Percentiles rank a stretch among this genome's conserved stretches.
Evolutionary conservation across 2,797 vertebrate species (phyloP).

Genomic region (Xenentodon cancila): DNA sequence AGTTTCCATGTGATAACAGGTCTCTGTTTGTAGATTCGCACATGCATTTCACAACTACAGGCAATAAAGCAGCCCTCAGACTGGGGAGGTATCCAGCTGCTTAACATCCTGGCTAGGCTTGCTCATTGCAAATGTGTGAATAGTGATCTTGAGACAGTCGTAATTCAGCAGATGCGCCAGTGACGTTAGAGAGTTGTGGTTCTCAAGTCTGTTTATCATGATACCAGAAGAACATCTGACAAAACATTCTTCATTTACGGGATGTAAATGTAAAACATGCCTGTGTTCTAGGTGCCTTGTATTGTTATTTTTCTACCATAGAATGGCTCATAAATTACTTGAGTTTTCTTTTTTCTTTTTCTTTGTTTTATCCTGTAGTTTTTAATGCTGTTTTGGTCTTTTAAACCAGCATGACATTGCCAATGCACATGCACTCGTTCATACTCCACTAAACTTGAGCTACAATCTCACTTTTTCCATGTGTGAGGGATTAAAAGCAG

Average conservation of each 20-base stretch:
- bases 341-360: too few species aligned
- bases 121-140: not conserved
- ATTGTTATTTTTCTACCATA: slow-evolving; percentile 4
- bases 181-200: too few species aligned
- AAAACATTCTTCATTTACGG: too few species aligned
- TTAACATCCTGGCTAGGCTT: not conserved
- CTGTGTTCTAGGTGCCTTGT: not conserved
- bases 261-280: slow-evolving; percentile 1
- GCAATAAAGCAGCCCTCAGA: slow-evolving; percentile 5
- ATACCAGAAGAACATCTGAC: too few species aligned
- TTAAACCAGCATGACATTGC: slow-evolving; percentile 56
- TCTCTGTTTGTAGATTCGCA: slow-evolving; percentile 28
- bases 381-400: slow-evolving; percentile 48
- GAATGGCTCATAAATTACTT: too few species aligned
- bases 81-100: not conserved
- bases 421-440: slow-evolving; percentile 52
- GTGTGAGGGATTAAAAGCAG: slow-evolving; percentile 63
- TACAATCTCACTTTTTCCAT: slow-evolving; percentile 55
- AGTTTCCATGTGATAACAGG: slow-evolving; percentile 45
- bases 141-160: slow-evolving; percentile 17
- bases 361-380: slow-evolving; percentile 30
- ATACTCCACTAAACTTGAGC: slow-evolving; percentile 58
- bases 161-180: slow-evolving; percentile 22
- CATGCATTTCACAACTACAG: slow-evolving; percentile 11
- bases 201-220: too few species aligned